Evolutionary conservation across 2,888 invertebrate species (phyloP), one percentile per base, ranked within the genome.

Genomic region (Gnatocerus cornutus): DNA sequence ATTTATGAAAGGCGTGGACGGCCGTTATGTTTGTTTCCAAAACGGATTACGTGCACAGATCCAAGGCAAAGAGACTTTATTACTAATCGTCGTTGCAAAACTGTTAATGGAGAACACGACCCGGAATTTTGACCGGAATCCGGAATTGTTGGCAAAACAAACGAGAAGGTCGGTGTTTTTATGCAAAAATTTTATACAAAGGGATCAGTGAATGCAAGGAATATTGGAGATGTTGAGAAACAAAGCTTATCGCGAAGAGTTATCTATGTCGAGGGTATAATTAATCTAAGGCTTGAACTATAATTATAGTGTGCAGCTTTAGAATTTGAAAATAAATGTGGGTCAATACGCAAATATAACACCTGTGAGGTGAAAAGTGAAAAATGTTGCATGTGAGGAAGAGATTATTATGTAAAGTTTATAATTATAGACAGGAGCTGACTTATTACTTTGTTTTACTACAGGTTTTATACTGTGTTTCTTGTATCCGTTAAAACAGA

Each of bases 1-100:
- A 67, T 50, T 67, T 61, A 68, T 71, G 69, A 74, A 76, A 76
- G 76, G 76, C 72, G 76, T 74, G 74, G 76, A 71, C 73, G 39
- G 62, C 65, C 69, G 68, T 76, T 76, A 73, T 72, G 67, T 69
- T 71, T 73, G 59, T 64, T 41, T 52, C 64, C 58, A 69, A 69
- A 69, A 66, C 61, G 48, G 46, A 64, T 58, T 56, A 53, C 59
- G 46, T 53, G 33, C 53, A 55, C 29, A 50, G 58, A 68, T 63
- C 66, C 69, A 69, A 69, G 69, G 65, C 59, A 56, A 61, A 65
- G 21, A 30, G 61, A 53, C 52, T 9, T 37, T 55, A 30, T 61
- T 29, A 21, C 8, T 46, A 14, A 46, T 8, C 12, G n/a, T 13
- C 45, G 43, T 52, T 52, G 41, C 52, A 41, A 62, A 14, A 52